Conservation (phyloP, 53 echinoderm and acorn worm species). For the Zoroaster sp. region DNA sequence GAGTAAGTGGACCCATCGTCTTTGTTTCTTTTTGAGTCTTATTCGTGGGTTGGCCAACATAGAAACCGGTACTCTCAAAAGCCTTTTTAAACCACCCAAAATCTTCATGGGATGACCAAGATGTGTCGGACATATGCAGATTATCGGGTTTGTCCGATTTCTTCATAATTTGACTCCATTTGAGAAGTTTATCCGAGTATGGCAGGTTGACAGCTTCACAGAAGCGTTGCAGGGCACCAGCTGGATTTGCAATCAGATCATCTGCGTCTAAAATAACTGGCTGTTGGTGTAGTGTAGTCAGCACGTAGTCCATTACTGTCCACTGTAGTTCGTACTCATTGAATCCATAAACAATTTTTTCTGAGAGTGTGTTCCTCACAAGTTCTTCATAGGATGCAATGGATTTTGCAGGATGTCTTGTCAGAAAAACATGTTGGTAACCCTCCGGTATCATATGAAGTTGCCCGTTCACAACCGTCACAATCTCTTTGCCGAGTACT, state of each 20-base stretch:
- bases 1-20: too few species aligned
- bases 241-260: neutral
- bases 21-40: too few species aligned
- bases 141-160: neutral
- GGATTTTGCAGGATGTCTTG: neutral
- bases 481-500: neutral
- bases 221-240: neutral
- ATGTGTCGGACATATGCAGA: neutral
- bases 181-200: neutral
- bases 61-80: neutral
- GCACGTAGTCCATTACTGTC: neutral
- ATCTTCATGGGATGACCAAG: neutral
- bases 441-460: constrained; percentile 6
- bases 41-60: too few species aligned
- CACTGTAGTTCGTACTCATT: neutral
- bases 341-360: neutral
- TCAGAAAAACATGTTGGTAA: neutral
- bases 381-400: neutral
- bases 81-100: neutral
- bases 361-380: neutral
- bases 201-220: neutral
- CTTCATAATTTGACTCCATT: neutral
- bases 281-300: neutral
- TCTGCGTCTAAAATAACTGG: neutral
- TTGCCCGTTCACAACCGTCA: neutral